Evolutionary conservation across 1,140 invertebrate genomes (phyloP), one percentile per base, ranked within the genome.

Genomic region (Amphibalanus amphitrite): DNA sequence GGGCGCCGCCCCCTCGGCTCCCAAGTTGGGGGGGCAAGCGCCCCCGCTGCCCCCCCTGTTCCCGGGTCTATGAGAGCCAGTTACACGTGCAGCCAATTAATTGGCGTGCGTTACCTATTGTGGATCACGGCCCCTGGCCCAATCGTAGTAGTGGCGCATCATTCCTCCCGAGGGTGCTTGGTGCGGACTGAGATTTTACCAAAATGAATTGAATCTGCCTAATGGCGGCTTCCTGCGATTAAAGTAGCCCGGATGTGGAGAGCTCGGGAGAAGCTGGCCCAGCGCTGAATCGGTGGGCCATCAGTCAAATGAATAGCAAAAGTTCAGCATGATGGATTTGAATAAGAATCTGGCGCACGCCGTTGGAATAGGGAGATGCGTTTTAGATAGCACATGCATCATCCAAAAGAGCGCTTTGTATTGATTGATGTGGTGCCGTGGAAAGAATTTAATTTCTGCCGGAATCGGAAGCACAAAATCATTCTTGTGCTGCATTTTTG

Each of bases 371-470:
- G 10, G 47, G 47, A 59, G 47, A 59, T 59, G 47, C 47, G 47
- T 59, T 59, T 59, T 59, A 59, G 47, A 59, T 59, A 59, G 47
- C 47, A 1, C 47, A 59, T 59, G 47, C 47, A 59, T 59, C 47
- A 59, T 23, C 47, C 47, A 1, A 59, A 59, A 20, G 47, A 59
- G 47, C 47, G 47, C 47, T 59, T 59, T 23, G 47, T 59, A 59
- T 59, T 59, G 47, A 59, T 59, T 59, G 47, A 59, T 59, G 47
- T 59, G 47, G 47, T 59, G 47, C 47, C 47, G 20, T 23, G 47
- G 47, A 59, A 59, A 59, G 47, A 59, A 59, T 59, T 59, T 59
- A 59, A 59, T 59, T 59, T 59, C 47, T 59, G 47, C 20, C 47
- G 47, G 47, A 59, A 59, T 59, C 47, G 47, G 20, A 59, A 59